A percentile compares a stretch with the other conserved stretches of the same genome.
phyloP scores from a whole-genome alignment of 2,888 invertebrate species.

The Tanytarsus gracilentus region DNA sequence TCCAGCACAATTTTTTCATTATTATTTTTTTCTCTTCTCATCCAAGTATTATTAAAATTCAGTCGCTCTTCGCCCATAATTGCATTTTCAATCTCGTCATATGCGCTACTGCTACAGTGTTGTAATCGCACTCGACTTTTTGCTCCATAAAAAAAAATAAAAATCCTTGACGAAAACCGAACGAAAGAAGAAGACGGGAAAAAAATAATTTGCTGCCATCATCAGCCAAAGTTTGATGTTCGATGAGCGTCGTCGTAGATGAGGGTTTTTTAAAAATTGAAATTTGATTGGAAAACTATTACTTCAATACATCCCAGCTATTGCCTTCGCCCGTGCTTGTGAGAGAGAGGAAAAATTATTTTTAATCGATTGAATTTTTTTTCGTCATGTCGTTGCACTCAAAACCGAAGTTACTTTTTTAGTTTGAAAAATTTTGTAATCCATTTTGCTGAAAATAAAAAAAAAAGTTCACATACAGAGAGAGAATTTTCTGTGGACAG shows the following conservation, averaged over 20 bases:
- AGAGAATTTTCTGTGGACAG: too few species aligned
- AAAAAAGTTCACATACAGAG: too few species aligned
- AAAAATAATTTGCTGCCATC: constrained; percentile 7
- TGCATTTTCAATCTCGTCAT: too few species aligned
- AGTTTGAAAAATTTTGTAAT: too few species aligned
- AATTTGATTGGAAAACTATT: constrained; percentile 15
- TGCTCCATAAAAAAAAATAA: background rate
- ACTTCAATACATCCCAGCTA: background rate
- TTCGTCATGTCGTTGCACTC: constrained; percentile 28
- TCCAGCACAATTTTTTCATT: too few species aligned
- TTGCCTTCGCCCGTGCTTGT: background rate
- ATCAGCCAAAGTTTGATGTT: background rate
- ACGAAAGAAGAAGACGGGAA: background rate
- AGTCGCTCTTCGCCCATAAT: too few species aligned
- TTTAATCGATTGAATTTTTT: too few species aligned
- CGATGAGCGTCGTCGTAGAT: background rate
- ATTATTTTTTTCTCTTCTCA: too few species aligned
- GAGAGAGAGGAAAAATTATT: too few species aligned
- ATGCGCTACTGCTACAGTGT: background rate
- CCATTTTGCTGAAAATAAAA: too few species aligned
- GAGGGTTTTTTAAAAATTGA: background rate
- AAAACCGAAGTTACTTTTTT: too few species aligned
- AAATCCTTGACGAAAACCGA: background rate
- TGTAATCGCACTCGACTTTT: background rate
- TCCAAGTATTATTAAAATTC: too few species aligned